Evolutionary conservation across 1,140 invertebrate species (phyloP).

Genomic region (Solenopsis fugax): DNA sequence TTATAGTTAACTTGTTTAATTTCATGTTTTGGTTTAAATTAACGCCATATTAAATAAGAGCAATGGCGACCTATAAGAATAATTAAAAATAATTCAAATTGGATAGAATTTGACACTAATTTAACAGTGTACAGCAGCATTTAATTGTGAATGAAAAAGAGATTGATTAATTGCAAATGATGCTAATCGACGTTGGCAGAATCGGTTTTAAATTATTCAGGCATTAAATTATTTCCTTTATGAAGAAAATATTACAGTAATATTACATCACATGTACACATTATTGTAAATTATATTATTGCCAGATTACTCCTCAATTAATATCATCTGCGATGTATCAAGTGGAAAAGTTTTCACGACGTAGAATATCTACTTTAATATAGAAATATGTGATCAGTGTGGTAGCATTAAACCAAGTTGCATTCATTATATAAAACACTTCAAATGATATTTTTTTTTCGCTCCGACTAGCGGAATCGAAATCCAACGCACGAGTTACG

Average conservation of each 20-base stretch:
- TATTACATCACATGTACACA: not conserved
- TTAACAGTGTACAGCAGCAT: not conserved
- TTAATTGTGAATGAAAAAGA: not conserved
- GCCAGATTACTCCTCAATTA: not conserved
- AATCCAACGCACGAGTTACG: constrained; percentile 79
- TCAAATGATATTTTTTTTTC: not conserved
- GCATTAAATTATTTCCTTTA: not conserved
- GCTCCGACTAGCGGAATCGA: constrained; percentile 27
- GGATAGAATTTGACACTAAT: not conserved
- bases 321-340: not conserved
- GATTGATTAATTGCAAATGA: not conserved
- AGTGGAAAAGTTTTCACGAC: not conserved
- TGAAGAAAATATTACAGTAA: not conserved
- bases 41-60: too few species aligned
- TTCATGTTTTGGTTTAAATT: too few species aligned
- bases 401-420: not conserved
- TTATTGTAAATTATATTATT: constrained; percentile 1
- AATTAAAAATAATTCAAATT: too few species aligned
- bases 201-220: not conserved
- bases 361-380: constrained; percentile 8
- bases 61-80: too few species aligned
- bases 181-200: not conserved
- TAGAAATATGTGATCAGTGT: not conserved
- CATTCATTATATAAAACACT: not conserved
- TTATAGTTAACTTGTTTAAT: too few species aligned